Conservation (phyloP, 2,797 vertebrate species). For the Taeniopygia guttata region DNA sequence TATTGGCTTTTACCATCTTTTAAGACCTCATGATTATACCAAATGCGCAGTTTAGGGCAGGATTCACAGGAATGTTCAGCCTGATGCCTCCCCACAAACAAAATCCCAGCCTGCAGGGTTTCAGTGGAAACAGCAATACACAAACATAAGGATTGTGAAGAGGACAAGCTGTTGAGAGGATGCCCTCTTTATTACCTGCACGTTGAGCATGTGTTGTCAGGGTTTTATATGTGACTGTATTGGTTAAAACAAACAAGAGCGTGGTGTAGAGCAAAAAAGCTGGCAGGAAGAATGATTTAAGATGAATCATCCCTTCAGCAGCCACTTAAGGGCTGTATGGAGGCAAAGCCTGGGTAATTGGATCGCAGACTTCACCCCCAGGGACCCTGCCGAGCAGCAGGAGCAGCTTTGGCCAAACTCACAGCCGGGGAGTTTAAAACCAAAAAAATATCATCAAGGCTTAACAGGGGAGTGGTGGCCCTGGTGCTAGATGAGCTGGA, state of each 20-base stretch:
- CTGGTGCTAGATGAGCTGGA: not conserved
- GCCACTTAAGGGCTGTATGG: not conserved
- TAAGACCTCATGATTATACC: not conserved
- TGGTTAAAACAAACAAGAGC: conserved; percentile 25
- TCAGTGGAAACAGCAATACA: not conserved
- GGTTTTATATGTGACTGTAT: not conserved
- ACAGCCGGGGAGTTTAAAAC: not conserved
- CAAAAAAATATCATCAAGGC: not conserved
- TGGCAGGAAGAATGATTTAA: conserved; percentile 16
- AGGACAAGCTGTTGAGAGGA: conserved; percentile 5
- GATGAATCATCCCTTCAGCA: conserved; percentile 24
- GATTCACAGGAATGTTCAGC: not conserved
- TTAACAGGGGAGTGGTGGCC: not conserved
- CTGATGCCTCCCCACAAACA: not conserved
- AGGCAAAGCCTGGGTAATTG: not conserved
- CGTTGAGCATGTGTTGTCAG: not conserved
- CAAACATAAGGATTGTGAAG: not conserved
- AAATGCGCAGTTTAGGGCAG: not conserved
- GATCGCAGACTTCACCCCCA: not conserved
- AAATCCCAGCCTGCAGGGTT: not conserved
- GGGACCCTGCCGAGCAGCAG: not conserved
- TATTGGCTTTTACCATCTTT: not conserved
- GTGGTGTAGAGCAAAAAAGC: not conserved
- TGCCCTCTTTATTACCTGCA: conserved; percentile 10
- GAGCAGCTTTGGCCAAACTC: not conserved